Conservation (phyloP, 1,140 invertebrate species). For the Acromyrmex heyeri region DNA sequence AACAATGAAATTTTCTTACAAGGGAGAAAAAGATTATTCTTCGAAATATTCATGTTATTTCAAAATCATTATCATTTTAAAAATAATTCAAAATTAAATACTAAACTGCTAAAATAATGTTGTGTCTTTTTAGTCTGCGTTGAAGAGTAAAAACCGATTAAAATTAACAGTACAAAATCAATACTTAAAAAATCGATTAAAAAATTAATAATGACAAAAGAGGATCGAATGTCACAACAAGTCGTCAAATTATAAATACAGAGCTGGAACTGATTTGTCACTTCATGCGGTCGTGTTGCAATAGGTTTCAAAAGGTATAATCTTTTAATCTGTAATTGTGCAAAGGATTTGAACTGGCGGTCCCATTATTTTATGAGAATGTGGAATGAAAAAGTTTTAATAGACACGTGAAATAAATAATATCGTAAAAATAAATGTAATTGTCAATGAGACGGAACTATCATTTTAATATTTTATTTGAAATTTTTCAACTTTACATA, state of each 20-base stretch:
- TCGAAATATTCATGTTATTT: not conserved
- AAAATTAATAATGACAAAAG: not conserved
- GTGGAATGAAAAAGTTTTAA: not conserved
- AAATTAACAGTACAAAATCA: not conserved
- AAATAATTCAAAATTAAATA: not conserved
- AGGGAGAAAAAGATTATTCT: not conserved
- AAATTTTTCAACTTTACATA: not conserved
- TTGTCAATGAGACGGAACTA: not conserved
- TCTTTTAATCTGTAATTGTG: not conserved
- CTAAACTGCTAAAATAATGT: conserved; percentile 1
- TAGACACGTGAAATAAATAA: not conserved
- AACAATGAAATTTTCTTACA: not conserved
- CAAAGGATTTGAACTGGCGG: not conserved
- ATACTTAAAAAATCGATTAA: not conserved
- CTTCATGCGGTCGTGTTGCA: not conserved
- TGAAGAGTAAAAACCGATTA: not conserved
- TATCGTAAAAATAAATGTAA: not conserved
- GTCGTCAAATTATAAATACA: not conserved
- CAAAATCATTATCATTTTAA: not conserved
- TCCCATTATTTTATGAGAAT: not conserved
- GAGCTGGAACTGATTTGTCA: not conserved
- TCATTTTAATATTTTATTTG: not conserved
- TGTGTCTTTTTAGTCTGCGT: not conserved
- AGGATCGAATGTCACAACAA: not conserved
- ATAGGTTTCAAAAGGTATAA: not conserved